Conservation (phyloP, 2,888 invertebrate species). For the Parnassius mnemosyne region DNA sequence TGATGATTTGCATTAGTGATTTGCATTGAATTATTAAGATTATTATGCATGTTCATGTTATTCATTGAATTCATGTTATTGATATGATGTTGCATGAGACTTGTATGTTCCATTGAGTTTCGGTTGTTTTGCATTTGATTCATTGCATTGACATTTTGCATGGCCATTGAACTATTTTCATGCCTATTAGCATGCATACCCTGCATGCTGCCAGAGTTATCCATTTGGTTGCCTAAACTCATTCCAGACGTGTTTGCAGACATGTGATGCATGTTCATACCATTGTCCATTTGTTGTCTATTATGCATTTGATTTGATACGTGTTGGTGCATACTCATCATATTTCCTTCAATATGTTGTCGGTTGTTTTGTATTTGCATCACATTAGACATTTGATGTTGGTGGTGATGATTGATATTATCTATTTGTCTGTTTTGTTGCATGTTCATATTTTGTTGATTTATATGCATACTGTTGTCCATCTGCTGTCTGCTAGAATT, state of each 20-base stretch:
- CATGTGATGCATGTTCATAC: slow-evolving; percentile 74
- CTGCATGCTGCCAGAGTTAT: slow-evolving; percentile 55
- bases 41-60: slow-evolving; percentile 68
- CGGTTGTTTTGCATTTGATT: slow-evolving; percentile 71
- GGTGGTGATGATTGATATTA: slow-evolving; percentile 64
- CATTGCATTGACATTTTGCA: slow-evolving; percentile 67
- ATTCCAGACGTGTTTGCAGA: slow-evolving; percentile 57
- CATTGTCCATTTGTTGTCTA: slow-evolving; percentile 66
- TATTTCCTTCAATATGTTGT: slow-evolving; percentile 61
- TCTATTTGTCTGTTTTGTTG: slow-evolving; percentile 70
- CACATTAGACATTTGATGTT: slow-evolving; percentile 70
- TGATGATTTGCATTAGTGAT: slow-evolving; percentile 64
- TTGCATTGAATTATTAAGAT: slow-evolving; percentile 63
- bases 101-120: slow-evolving; percentile 64
- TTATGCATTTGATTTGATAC: slow-evolving; percentile 71
- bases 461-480: slow-evolving; percentile 67
- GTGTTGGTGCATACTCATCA: slow-evolving; percentile 72
- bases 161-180: slow-evolving; percentile 60
- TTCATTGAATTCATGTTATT: slow-evolving; percentile 60
- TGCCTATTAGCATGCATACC: slow-evolving; percentile 68
- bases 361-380: slow-evolving; percentile 74
- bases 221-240: slow-evolving; percentile 63
- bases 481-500: slow-evolving; percentile 58
- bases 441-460: slow-evolving; percentile 63
- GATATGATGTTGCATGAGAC: slow-evolving; percentile 72